Evolutionary conservation across 53 echinoderm and acorn worm genomes (phyloP).

Genomic region (Henricia sp.): DNA sequence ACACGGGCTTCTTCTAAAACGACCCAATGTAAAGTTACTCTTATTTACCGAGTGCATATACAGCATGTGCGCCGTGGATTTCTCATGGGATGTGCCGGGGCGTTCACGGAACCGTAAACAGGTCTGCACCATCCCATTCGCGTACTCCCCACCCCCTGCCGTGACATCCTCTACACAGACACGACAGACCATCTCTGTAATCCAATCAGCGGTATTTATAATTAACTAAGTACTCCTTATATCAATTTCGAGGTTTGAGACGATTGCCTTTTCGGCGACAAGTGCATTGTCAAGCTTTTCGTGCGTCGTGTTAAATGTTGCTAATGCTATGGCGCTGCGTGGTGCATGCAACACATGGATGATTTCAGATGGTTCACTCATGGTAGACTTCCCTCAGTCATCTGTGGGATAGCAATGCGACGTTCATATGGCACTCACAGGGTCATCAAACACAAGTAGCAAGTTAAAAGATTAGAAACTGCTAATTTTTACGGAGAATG

Average conservation of each 20-base stretch:
- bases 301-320: conserved; percentile 42
- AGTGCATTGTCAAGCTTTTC: not conserved
- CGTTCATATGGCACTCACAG: too few relatives aligned
- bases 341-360: conserved; percentile 56
- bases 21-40: conserved; percentile 41
- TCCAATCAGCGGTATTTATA: conserved; percentile 55
- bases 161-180: not conserved
- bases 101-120: too few relatives aligned
- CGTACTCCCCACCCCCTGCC: conserved; percentile 23
- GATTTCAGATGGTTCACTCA: conserved; percentile 2
- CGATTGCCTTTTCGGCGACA: conserved; percentile 33
- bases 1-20: not conserved
- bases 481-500: too few relatives aligned
- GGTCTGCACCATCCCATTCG: not conserved
- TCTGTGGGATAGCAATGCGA: too few relatives aligned
- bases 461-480: too few relatives aligned
- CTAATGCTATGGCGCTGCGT: not conserved
- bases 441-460: too few relatives aligned
- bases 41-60: too few relatives aligned
- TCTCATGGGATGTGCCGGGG: not conserved
- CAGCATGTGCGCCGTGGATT: too few relatives aligned
- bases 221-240: conserved; percentile 63
- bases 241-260: conserved; percentile 46
- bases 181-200: conserved; percentile 20
- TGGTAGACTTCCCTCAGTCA: conserved; percentile 13